Evolutionary conservation across 2,888 invertebrate species (phyloP), one percentile per base, ranked within the genome.

Genomic region (Drosophila birchii): DNA sequence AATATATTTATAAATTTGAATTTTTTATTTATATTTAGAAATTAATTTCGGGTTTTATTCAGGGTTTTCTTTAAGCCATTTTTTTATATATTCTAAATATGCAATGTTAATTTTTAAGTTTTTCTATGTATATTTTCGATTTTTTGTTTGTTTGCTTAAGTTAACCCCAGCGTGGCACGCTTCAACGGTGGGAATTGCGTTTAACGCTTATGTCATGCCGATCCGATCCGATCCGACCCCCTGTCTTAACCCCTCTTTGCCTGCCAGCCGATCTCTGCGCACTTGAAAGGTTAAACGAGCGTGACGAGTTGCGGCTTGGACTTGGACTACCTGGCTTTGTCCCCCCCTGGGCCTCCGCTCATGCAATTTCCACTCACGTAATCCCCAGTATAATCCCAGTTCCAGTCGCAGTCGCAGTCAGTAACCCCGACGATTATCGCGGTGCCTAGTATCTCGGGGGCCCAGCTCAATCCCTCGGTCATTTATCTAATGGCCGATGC

Each of bases 221-320:
- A 38, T 64, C 39, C 44, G 23, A 75, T 57, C 58, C 51, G 23
- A 29, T 7, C 54, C 51, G 39, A 38, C 45, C 47, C 38, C 63
- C 45, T 32, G 29, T 51, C 20, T 53, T 56, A 56, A 56, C 34
- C 34, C 26, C 47, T 18, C 47, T 18, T 11, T 8, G 29, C 29
- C n/a, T 6, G 51, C 38, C 36, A 44, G 41, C 41, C 56, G 71
- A 75, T 53, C 67, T 55, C 41, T 66, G 67, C 63, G 76, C 78
- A 78, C 77, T 78, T 79, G 82, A 82, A 77, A 78, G 68, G 62
- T 78, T 76, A 82, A 78, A 76, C 68, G 81, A 82, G 67, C 76
- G 71, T 80, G 77, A 78, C 78, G 70, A 62, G 72, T 14, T 58
- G 60, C 45, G 56, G 53, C 73, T 55, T 72, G 62, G 71, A 49